These are phyloP conservation scores for Melanostigma gelatinosum DNA, from an alignment of 2,113 vertebrate species.

Conservation along the genomic window DNA sequence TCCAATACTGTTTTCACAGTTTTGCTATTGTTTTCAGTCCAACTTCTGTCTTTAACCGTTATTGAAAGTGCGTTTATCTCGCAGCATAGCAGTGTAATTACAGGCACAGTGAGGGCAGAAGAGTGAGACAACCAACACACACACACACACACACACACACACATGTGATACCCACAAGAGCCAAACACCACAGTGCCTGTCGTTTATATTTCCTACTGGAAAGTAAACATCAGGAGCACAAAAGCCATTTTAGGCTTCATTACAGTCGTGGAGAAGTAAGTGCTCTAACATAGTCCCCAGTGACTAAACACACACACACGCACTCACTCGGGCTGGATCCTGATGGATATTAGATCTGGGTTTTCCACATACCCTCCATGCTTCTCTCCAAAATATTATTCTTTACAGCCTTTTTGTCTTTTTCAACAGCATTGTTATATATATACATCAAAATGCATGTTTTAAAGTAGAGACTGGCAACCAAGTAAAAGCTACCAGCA, in stretches of 20 bases:
- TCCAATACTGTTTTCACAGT: background rate
- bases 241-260: conserved; percentile 28
- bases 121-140: conserved; percentile 17
- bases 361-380: conserved; percentile 14
- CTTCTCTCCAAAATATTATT: conserved; percentile 2
- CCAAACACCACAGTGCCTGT: background rate
- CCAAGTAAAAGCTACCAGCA: background rate
- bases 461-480: background rate
- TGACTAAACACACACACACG: conserved; percentile 18
- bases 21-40: background rate
- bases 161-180: background rate
- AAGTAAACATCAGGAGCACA: conserved; percentile 25
- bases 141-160: conserved; percentile 24
- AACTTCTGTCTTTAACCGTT: background rate
- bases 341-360: conserved; percentile 27
- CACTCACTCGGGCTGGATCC: conserved; percentile 52
- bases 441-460: background rate
- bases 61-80: background rate
- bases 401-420: background rate
- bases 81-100: background rate
- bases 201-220: conserved; percentile 16
- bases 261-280: conserved; percentile 27
- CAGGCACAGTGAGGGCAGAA: background rate
- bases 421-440: conserved; percentile 7
- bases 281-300: conserved; percentile 12